Percentiles rank a stretch among this genome's conserved stretches.
Conservation (phyloP, 2,113 vertebrate genomes). For the Poicephalus gulielmi region DNA sequence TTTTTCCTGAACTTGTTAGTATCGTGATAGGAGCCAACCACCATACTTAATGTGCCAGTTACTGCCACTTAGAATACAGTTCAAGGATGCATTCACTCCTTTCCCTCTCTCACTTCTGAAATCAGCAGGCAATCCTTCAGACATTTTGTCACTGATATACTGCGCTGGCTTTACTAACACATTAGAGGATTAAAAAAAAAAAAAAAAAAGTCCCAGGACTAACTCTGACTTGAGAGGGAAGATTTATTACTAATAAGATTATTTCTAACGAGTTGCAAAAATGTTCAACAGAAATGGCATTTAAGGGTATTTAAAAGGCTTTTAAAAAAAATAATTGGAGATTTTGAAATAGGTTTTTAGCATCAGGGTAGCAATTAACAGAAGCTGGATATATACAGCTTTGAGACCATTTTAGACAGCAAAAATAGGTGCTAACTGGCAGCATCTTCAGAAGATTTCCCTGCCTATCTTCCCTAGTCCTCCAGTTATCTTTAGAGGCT, state of each 20-base stretch:
- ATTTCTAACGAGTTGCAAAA: background rate
- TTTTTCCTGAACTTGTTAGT: background rate
- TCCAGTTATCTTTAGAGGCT: background rate
- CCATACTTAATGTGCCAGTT: background rate
- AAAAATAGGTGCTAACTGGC: background rate
- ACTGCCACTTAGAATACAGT: background rate
- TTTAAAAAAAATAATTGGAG: background rate
- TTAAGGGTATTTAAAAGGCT: background rate
- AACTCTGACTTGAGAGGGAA: background rate
- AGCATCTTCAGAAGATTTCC: background rate
- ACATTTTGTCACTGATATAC: background rate
- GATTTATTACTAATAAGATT: conserved; percentile 24
- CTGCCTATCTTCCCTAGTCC: background rate
- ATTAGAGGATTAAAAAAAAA: background rate
- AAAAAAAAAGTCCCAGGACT: background rate
- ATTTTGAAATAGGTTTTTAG: background rate
- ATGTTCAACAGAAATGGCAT: background rate
- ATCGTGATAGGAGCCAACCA: background rate
- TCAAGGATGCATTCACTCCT: background rate
- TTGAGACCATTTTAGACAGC: background rate
- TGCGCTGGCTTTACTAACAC: background rate
- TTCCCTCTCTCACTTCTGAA: background rate
- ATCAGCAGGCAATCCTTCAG: background rate
- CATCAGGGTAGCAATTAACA: background rate
- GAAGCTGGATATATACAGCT: background rate